phyloP scores from a whole-genome alignment of 2,113 vertebrate genomes.

The Psilopsiagon aymara region DNA sequence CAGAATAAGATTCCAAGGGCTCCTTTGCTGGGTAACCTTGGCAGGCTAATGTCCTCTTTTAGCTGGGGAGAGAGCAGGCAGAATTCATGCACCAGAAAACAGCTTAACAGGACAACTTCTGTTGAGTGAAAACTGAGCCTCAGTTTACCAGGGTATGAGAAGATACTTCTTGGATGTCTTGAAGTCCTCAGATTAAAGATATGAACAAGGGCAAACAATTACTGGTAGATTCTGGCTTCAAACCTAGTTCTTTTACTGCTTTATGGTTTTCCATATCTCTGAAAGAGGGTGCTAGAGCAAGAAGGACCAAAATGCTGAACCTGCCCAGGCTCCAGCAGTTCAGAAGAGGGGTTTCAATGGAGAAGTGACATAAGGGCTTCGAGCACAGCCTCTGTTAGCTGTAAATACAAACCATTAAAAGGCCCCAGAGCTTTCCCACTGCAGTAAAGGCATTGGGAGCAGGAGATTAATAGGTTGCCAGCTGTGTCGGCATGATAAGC shows the following conservation, averaged over 20 bases:
- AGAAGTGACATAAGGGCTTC: not conserved
- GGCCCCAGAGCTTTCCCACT: not conserved
- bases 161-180: not conserved
- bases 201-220: not conserved
- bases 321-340: not conserved
- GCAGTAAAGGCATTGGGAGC: not conserved
- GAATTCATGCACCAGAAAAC: not conserved
- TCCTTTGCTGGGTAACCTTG: not conserved
- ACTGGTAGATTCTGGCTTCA: not conserved
- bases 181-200: not conserved
- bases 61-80: not conserved
- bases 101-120: not conserved
- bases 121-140: not conserved
- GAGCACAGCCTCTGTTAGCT: not conserved
- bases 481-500: constrained; percentile 12
- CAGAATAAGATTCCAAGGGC: not conserved
- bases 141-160: not conserved
- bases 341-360: not conserved
- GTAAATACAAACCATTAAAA: not conserved
- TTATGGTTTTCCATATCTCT: rapidly evolving
- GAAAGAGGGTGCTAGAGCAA: not conserved
- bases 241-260: not conserved
- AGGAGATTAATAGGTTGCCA: constrained; percentile 33
- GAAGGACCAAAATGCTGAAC: not conserved
- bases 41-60: not conserved